Evolutionary conservation across 2,113 vertebrate genomes (phyloP), one percentile per base, ranked within the genome.

Genomic region (Tachysurus vachellii): DNA sequence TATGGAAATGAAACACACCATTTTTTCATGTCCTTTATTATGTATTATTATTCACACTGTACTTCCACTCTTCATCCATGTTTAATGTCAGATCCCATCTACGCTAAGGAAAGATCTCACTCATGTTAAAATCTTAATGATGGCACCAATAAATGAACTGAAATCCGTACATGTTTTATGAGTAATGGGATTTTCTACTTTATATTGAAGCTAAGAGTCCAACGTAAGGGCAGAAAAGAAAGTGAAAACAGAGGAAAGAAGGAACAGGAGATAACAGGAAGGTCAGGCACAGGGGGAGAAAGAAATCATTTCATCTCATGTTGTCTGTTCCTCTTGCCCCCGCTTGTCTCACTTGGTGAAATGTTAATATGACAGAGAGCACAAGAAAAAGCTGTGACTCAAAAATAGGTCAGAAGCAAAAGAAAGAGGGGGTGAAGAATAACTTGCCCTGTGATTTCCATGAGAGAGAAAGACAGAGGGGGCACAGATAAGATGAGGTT

Each of bases 401-500:
- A 88, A 85, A 91, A 91, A 88, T 88, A 89, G 90, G 90, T 91
- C 90, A 91, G 82, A 80, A 80, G 87, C 62, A 87, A 88, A 85
- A 79, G 83, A 83, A 81, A 56, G 83, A 83, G 80, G 50, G 80
- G 50, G 76, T 57, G 87, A 86, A 28, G 84, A 86, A 82, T 14
- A 57, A 44, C 50, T 75, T 59, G 6, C 57, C 80, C 80, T 70
- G 47, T 87, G 85, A 79, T 82, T 85, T 53, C 57, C 26, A 79
- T 62, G 19, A 44, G 23, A 50, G 28, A 16, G 28, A 56, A 50
- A 26, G 21, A 71, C 17, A 26, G 26, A 28, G 31, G 19, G 31
- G 23, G 36, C 26, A 42, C 0, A 59, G 53, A 79, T 50, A 80
- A 36, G 47, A 59, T 83, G 53, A 80, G 44, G 36, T 31, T 53